Evolutionary conservation across 2,113 vertebrate genomes (phyloP), one percentile per base, ranked within the genome.

Genomic region (Sula dactylatra): DNA sequence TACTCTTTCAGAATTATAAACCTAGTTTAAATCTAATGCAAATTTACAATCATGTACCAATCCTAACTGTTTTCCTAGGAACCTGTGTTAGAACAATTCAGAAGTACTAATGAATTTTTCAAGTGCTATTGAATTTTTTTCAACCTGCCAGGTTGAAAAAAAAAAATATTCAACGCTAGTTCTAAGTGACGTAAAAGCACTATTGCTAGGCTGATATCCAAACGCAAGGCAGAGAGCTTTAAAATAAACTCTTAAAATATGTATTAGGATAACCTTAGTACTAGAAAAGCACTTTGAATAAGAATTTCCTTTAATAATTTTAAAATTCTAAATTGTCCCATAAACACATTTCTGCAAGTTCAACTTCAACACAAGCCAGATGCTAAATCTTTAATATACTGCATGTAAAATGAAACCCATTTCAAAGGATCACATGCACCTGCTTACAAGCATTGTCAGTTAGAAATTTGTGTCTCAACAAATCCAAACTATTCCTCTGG

Each of bases 311-410:
- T 88, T 74, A 86, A 50, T 86, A 91, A 90, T 88, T 55, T 64
- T 86, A 84, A 58, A 72, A 77, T 66, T 77, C 58, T 80, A 45
- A 73, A 50, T 65, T 71, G 69, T 65, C 87, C 80, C 40, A 82
- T 80, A 85, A 93, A 86, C n/a, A 66, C n/a, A 82, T 67, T 94
- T 82, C 86, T 95, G 26, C 71, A 80, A 93, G 71, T 44, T 94
- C 56, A 81, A 86, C 40, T 55, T 65, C 65, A 71, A 80, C 36
- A 65, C 22, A 65, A 87, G 77, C 47, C 91, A 94, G 73, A 76
- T 61, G 40, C 54, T 87, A 92, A 89, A 92, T 69, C 77, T 61
- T 88, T 76, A 81, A 79, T 27, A 54, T 1, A 59, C 20, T 31
- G 36, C 32, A 59, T 17, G 66, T 62, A 55, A 93, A 91, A 70